A percentile compares a stretch with the other conserved stretches of the same genome.
These are phyloP conservation scores for Melanotaenia nigrans DNA, from an alignment of 2,797 vertebrate species.

Conservation along the genomic window DNA sequence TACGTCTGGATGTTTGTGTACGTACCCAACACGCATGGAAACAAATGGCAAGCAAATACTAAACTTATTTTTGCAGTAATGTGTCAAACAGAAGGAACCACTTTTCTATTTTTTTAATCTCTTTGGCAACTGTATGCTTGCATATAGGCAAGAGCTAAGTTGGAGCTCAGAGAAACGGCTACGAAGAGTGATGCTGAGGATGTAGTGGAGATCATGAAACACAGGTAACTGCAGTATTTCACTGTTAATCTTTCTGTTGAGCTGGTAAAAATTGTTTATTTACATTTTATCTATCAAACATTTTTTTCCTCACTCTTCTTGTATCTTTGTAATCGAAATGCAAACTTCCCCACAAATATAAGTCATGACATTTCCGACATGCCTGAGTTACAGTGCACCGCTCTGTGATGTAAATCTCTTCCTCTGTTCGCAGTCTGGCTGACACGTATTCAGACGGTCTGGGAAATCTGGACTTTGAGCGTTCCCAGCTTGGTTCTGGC, in stretches of 20 bases:
- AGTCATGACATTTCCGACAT: not conserved
- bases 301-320: too few relatives aligned
- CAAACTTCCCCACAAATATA: not conserved
- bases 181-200: conserved; percentile 93
- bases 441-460: conserved; percentile 96
- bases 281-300: too few relatives aligned
- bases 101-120: not conserved
- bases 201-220: conserved; percentile 98
- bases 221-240: conserved; percentile 82
- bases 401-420: not conserved
- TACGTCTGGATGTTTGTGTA: not conserved
- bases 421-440: conserved; percentile 82
- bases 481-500: conserved; percentile 94
- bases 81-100: not conserved
- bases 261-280: not conserved
- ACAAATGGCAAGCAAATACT: not conserved
- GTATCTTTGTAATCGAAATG: too few relatives aligned
- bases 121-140: conserved; percentile 12
- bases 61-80: not conserved
- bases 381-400: not conserved
- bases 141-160: conserved; percentile 90
- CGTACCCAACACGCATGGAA: not conserved
- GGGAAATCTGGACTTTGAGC: conserved; percentile 94
- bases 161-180: conserved; percentile 93
- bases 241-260: not conserved